A percentile compares a stretch with the other conserved stretches of the same genome.
phyloP scores from a whole-genome alignment of 1,140 invertebrate species.

The Campoletis sonorensis region DNA sequence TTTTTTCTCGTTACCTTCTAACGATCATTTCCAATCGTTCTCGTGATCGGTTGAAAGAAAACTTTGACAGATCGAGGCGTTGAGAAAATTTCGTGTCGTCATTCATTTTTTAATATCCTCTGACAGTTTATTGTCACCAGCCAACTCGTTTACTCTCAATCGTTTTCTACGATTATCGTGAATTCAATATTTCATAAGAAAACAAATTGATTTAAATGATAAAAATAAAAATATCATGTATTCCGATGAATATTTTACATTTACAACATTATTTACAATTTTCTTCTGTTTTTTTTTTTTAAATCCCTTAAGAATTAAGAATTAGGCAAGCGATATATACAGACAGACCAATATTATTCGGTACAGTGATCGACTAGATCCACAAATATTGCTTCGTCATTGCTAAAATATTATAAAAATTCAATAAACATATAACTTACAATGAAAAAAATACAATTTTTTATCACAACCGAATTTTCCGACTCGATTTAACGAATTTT shows the following conservation, averaged over 20 bases:
- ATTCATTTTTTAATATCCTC: background rate
- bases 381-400: background rate
- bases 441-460: too few species aligned
- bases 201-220: background rate
- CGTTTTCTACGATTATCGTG: background rate
- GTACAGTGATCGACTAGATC: background rate
- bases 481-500: background rate
- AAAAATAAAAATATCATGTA: background rate
- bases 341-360: background rate
- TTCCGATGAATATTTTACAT: background rate
- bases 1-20: background rate
- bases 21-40: background rate
- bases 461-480: too few species aligned
- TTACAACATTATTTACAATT: conserved; percentile 1
- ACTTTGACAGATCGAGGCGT: background rate
- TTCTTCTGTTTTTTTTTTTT: background rate
- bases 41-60: background rate
- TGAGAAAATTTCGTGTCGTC: background rate
- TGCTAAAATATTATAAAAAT: too few species aligned
- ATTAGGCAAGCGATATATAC: too few species aligned
- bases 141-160: background rate
- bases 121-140: background rate
- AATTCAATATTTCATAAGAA: too few species aligned
- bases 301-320: too few species aligned
- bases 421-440: too few species aligned